phyloP scores from a whole-genome alignment of 2,888 invertebrate genomes.

The Scaptomyza reducta region DNA sequence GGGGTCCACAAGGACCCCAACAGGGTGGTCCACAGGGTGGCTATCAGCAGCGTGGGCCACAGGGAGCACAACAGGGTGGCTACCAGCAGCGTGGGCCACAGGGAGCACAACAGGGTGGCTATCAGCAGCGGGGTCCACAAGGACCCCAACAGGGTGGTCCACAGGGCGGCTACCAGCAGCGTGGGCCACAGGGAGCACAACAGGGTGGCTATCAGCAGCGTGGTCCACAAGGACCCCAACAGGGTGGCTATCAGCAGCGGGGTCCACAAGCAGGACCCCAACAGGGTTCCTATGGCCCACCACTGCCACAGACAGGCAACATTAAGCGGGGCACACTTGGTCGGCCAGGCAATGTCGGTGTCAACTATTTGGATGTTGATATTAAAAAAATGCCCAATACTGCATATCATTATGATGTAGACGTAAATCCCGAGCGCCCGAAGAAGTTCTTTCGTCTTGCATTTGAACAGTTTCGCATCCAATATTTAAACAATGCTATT shows the following conservation, averaged over 20 bases:
- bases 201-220: slow-evolving; percentile 14
- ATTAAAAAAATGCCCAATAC: slow-evolving; percentile 84
- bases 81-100: slow-evolving; percentile 5
- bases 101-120: slow-evolving; percentile 5
- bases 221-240: slow-evolving; percentile 4
- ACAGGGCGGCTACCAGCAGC: slow-evolving; percentile 13
- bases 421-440: slow-evolving; percentile 88
- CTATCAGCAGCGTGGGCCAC: slow-evolving; percentile 8
- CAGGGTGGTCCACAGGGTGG: slow-evolving; percentile 14
- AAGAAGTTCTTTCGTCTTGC: slow-evolving; percentile 87
- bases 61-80: neutral
- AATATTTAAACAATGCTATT: slow-evolving; percentile 83
- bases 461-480: slow-evolving; percentile 83
- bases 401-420: slow-evolving; percentile 93
- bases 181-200: neutral
- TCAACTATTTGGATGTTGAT: slow-evolving; percentile 88
- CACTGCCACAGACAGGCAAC: slow-evolving; percentile 22
- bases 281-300: slow-evolving; percentile 13
- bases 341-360: slow-evolving; percentile 84
- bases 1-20: slow-evolving; percentile 1
- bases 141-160: neutral
- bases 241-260: slow-evolving; percentile 11
- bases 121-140: slow-evolving; percentile 7
- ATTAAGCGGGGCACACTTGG: slow-evolving; percentile 83
- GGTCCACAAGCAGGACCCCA: neutral